Percentiles rank a stretch among this genome's conserved stretches.
Evolutionary conservation across 2,888 invertebrate species (phyloP).

Genomic region (Caradrina clavipalpis): DNA sequence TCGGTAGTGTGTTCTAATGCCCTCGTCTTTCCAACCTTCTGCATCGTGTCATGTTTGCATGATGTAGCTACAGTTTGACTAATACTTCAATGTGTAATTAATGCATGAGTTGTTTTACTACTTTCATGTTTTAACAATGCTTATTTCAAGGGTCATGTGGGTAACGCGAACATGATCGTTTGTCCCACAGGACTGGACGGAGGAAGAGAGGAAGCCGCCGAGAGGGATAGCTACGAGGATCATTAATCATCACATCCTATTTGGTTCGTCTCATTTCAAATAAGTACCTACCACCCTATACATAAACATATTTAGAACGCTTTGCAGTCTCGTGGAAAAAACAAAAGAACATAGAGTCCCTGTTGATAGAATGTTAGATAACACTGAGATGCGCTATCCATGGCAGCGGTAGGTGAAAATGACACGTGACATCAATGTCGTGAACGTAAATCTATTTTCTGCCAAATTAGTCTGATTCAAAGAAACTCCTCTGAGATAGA

Average conservation of each 20-base stretch:
- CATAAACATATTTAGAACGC: constrained; percentile 15
- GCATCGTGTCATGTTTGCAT: constrained; percentile 63
- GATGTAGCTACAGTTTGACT: constrained; percentile 60
- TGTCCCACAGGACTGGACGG: constrained; percentile 87
- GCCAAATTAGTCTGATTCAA: not conserved
- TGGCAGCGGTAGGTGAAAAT: not conserved
- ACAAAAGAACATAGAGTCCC: not conserved
- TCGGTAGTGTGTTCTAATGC: constrained; percentile 37
- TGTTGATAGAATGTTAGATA: not conserved
- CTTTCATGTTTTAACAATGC: constrained; percentile 46
- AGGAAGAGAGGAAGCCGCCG: constrained; percentile 89
- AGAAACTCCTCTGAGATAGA: not conserved
- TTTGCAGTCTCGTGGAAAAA: constrained; percentile 1
- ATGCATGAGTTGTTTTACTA: constrained; percentile 58
- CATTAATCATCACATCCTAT: constrained; percentile 90
- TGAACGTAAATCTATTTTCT: not conserved
- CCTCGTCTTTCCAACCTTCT: constrained; percentile 34
- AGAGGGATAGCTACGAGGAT: constrained; percentile 90
- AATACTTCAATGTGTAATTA: constrained; percentile 50
- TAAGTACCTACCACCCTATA: constrained; percentile 29
- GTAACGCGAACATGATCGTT: constrained; percentile 60
- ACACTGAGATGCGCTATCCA: not conserved
- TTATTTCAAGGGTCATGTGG: constrained; percentile 44
- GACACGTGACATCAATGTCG: not conserved
- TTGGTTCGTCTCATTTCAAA: constrained; percentile 78